These are phyloP conservation scores for Polydrusus tereticollis DNA, from an alignment of 2,888 invertebrate genomes.

Conservation along the genomic window DNA sequence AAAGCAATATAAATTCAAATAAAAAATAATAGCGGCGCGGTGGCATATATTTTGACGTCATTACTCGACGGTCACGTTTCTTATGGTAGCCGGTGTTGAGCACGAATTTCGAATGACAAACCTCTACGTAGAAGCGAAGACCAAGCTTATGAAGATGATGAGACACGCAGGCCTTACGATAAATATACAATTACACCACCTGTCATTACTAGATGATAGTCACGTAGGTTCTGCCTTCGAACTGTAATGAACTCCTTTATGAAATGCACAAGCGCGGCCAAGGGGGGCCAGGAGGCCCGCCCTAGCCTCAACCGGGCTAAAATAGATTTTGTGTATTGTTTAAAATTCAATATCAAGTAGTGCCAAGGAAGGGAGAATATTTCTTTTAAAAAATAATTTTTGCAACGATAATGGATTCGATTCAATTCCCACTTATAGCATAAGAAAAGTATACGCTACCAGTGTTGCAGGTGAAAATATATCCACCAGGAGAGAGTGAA, in stretches of 20 bases:
- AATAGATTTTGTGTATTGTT: too few species aligned
- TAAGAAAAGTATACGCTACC: too few species aligned
- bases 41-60: constrained; percentile 65
- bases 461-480: too few species aligned
- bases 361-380: too few species aligned
- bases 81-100: constrained; percentile 66
- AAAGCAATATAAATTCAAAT: constrained; percentile 58
- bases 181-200: constrained; percentile 62
- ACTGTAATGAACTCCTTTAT: constrained; percentile 58
- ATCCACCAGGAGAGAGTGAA: too few species aligned
- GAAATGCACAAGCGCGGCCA: too few species aligned
- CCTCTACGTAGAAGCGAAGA: constrained; percentile 52
- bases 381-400: too few species aligned
- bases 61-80: constrained; percentile 65
- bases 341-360: too few species aligned
- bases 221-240: constrained; percentile 58
- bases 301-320: too few species aligned
- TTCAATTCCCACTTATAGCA: too few species aligned
- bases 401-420: too few species aligned
- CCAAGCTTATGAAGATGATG: constrained; percentile 52
- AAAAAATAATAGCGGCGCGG: constrained; percentile 59
- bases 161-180: constrained; percentile 57
- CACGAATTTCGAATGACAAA: constrained; percentile 63
- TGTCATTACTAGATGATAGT: constrained; percentile 61
- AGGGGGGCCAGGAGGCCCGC: too few species aligned